Base-by-base conservation (phyloP, 2,797 vertebrate genomes). In the Mergus octosetaceus region DNA sequence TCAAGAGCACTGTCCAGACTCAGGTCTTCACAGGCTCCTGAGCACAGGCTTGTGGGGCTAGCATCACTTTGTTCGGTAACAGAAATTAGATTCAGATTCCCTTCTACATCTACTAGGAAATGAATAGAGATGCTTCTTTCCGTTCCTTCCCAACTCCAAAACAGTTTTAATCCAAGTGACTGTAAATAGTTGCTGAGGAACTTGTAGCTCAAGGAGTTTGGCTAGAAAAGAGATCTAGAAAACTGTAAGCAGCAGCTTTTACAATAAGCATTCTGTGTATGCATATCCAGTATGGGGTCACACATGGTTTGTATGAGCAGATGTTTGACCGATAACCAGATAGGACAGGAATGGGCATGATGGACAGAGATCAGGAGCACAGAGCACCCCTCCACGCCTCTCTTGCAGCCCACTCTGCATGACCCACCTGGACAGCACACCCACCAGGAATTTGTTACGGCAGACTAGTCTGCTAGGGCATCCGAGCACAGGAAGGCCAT, bases 61-160 rank as follows among this genome's bases (percentile, higher is more conserved):
- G 70, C 68, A 79, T 87, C 64, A 57, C 84, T 85, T 57, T 15
- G 14, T 27, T 28, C 9, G 3, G 4, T 53, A 53, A 53, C 51
- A 53, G 14, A 53, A 28, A 53, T 28, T 53, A 53, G 51, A 16
- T 53, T 53, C 51, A 53, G 53, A 71, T 36, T 82, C 89, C 84
- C 68, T 89, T 84, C 53, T 15, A 64, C 32, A 58, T 79, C 90
- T 94, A 94, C 71, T 24, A 39, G 93, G 66, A 60, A 47, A 76
- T 0, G 0, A 54, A 61, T 0, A 58, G 62, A 94, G n/a, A 73
- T 69, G 0, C 61, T 68, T 75, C 57, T 66, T 89, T 94, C 94
- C 95, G 95, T 94, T 97, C 80, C 90, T 96, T 96, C 77, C 94
- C 90, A 87, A 41, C 88, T 96, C 93, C 95, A 95, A 89, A 96